phyloP scores from a whole-genome alignment of 2,113 vertebrate genomes.

The Upupa epops region DNA sequence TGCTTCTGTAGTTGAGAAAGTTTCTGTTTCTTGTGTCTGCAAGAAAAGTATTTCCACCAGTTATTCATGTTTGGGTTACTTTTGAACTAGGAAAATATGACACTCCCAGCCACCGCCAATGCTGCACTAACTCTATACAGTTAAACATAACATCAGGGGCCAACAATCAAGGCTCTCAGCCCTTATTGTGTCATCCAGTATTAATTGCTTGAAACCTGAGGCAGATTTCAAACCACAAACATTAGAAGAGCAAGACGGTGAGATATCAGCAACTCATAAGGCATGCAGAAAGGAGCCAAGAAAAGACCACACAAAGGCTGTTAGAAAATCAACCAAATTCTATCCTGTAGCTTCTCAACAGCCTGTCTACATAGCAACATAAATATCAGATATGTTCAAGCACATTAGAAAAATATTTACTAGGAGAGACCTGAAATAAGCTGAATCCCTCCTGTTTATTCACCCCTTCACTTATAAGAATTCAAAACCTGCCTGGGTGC shows the following conservation, averaged over 20 bases:
- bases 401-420: not conserved
- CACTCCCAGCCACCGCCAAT: not conserved
- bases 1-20: not conserved
- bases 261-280: not conserved
- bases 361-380: not conserved
- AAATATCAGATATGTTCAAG: not conserved
- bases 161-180: not conserved
- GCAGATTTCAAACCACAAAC: not conserved
- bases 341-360: not conserved
- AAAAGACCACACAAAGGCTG: not conserved
- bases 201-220: not conserved
- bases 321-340: not conserved
- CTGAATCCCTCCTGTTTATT: not conserved
- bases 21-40: not conserved
- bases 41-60: not conserved
- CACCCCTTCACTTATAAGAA: not conserved
- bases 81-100: not conserved
- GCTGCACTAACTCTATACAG: not conserved
- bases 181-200: not conserved
- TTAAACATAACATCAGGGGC: not conserved
- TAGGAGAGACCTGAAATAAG: not conserved
- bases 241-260: not conserved
- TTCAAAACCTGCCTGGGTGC: not conserved
- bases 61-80: not conserved
- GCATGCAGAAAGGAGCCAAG: not conserved